These are phyloP conservation scores for Tridacna crocea DNA, from an alignment of 2,888 invertebrate genomes.

Conservation along the genomic window DNA sequence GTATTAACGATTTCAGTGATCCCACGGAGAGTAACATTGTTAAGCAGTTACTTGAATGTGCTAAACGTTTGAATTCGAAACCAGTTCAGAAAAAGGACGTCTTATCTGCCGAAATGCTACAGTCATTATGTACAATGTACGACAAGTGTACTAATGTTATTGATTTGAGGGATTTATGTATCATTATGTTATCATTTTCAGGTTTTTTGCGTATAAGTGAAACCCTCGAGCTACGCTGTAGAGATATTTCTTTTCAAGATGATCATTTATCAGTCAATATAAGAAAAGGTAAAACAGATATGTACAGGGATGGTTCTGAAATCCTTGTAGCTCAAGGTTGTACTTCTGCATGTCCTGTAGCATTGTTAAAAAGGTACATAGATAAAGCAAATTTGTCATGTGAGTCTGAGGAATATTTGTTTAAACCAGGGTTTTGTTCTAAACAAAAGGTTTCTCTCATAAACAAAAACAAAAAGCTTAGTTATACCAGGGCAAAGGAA, in stretches of 20 bases:
- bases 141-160: conserved; percentile 14
- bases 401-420: conserved; percentile 18
- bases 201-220: conserved; percentile 33
- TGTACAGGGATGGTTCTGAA: conserved; percentile 29
- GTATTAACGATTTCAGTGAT: conserved; percentile 33
- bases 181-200: conserved; percentile 28
- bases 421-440: conserved; percentile 32
- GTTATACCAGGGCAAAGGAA: conserved; percentile 38
- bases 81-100: conserved; percentile 30
- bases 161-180: conserved; percentile 27
- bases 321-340: conserved; percentile 32
- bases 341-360: conserved; percentile 30
- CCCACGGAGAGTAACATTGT: conserved; percentile 33
- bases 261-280: conserved; percentile 20
- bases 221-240: conserved; percentile 8
- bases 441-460: conserved; percentile 3
- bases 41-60: conserved; percentile 16
- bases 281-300: conserved; percentile 38
- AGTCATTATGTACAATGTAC: conserved; percentile 16
- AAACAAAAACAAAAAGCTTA: conserved; percentile 30
- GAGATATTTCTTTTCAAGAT: conserved; percentile 18
- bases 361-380: conserved; percentile 34
- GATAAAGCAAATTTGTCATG: not conserved
- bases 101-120: conserved; percentile 5
- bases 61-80: conserved; percentile 25